Evolutionary conservation across 2,888 invertebrate genomes (phyloP).

Genomic region (Rhodophaea formosa): DNA sequence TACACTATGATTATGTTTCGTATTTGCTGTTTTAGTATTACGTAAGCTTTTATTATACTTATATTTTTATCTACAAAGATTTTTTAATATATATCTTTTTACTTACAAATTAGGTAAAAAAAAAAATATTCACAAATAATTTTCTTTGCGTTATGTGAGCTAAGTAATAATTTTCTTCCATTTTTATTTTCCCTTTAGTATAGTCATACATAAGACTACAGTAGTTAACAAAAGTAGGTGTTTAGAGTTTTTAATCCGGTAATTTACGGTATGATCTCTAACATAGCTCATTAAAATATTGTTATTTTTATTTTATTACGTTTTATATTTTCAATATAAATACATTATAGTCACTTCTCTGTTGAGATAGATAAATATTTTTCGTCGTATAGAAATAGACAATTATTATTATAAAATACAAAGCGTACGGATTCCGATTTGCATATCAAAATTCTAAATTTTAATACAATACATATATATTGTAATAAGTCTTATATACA

Average conservation of each 20-base stretch:
- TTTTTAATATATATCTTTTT: too few species aligned
- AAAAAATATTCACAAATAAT: too few species aligned
- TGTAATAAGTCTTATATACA: too few species aligned
- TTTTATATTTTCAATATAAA: neutral
- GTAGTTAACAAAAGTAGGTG: too few species aligned
- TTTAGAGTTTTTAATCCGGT: too few species aligned
- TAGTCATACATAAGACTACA: too few species aligned
- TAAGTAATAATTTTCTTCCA: too few species aligned
- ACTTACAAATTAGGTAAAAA: too few species aligned
- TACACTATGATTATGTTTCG: slow-evolving; percentile 16
- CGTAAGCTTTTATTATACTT: neutral
- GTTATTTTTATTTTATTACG: neutral
- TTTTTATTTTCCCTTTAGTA: too few species aligned
- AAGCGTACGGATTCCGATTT: neutral
- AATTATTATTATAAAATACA: neutral
- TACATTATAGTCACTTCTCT: neutral
- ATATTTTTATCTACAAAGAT: neutral
- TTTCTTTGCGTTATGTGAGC: too few species aligned
- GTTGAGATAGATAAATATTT: neutral
- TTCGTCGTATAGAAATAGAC: neutral
- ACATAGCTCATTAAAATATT: too few species aligned
- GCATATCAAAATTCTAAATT: neutral
- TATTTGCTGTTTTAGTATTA: slow-evolving; percentile 10
- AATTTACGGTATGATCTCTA: too few species aligned
- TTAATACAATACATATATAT: neutral